These are phyloP conservation scores for Bembecia ichneumoniformis DNA, from an alignment of 2,888 invertebrate genomes.

Conservation along the genomic window DNA sequence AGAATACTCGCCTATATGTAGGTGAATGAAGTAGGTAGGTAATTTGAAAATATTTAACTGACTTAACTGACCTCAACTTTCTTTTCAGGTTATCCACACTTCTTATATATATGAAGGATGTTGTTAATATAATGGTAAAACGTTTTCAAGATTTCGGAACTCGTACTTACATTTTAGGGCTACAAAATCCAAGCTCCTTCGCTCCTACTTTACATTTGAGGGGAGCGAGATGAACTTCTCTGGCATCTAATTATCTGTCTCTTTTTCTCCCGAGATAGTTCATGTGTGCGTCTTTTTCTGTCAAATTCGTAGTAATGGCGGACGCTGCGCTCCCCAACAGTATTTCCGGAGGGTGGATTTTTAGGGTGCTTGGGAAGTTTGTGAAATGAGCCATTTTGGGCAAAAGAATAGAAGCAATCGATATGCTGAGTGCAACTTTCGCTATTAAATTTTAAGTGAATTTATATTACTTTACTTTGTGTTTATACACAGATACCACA, in stretches of 20 bases:
- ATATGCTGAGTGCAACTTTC: slow-evolving; percentile 16
- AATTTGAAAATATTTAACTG: neutral
- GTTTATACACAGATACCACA: neutral
- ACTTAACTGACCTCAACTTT: neutral
- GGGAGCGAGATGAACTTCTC: slow-evolving; percentile 21
- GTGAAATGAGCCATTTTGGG: slow-evolving; percentile 45
- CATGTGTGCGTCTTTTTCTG: slow-evolving; percentile 17
- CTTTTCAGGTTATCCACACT: neutral
- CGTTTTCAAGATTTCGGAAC: slow-evolving; percentile 16
- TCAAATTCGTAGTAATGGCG: slow-evolving; percentile 42
- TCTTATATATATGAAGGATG: neutral
- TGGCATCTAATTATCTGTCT: slow-evolving; percentile 29
- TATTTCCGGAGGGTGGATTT: slow-evolving; percentile 41
- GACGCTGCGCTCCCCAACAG: slow-evolving; percentile 47
- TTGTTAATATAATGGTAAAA: too few species aligned
- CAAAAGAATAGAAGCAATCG: slow-evolving; percentile 33
- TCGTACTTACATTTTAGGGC: slow-evolving; percentile 10
- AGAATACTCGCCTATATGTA: too few species aligned
- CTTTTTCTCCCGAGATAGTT: slow-evolving; percentile 7
- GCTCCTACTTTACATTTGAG: slow-evolving; percentile 42
- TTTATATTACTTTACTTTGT: neutral
- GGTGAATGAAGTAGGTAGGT: too few species aligned
- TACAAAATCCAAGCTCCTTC: slow-evolving; percentile 32
- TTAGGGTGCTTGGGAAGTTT: slow-evolving; percentile 31
- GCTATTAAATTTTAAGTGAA: neutral